phyloP scores from a whole-genome alignment of 37 sponge, comb jelly and placozoan species.

The Eunapius fragilis region DNA sequence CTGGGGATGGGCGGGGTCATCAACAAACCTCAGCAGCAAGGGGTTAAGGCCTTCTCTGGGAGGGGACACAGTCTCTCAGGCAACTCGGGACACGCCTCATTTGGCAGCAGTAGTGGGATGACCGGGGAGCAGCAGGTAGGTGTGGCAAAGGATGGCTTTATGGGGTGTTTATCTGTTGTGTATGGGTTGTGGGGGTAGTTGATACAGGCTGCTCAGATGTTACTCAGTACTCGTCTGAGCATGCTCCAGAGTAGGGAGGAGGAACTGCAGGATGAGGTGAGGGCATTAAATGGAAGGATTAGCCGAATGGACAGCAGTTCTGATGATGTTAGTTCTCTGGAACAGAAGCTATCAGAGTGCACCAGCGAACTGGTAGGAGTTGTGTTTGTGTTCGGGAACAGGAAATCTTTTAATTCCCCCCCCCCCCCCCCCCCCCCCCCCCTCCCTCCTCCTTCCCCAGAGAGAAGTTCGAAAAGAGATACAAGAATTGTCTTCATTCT shows the following conservation, averaged over 20 bases:
- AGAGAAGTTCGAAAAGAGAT: conserved; percentile 45
- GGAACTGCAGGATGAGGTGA: conserved; percentile 29
- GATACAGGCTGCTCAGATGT: conserved; percentile 5
- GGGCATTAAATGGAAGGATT: conserved; percentile 37
- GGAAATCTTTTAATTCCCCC: too few species aligned
- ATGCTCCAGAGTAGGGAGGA: conserved; percentile 17
- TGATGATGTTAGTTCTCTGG: not conserved
- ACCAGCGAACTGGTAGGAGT: conserved; percentile 47
- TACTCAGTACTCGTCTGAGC: conserved; percentile 13
- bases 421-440: too few species aligned
- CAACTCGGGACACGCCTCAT: not conserved
- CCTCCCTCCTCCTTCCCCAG: conserved; percentile 24
- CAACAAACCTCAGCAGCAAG: not conserved
- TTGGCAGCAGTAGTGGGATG: not conserved
- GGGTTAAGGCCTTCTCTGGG: conserved; percentile 75
- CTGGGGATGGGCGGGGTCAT: conserved; percentile 8
- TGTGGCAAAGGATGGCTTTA: not conserved
- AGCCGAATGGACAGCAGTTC: conserved; percentile 14
- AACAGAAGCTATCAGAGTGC: conserved; percentile 14
- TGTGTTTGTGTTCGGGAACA: not conserved
- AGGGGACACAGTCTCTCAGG: conserved; percentile 58
- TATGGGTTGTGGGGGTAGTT: conserved; percentile 7
- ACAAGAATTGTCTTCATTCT: conserved; percentile 28
- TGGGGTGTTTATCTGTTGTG: conserved; percentile 41
- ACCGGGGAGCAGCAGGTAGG: not conserved